These are phyloP conservation scores for Drosophila rellima DNA, from an alignment of 2,888 invertebrate genomes.

Conservation along the genomic window DNA sequence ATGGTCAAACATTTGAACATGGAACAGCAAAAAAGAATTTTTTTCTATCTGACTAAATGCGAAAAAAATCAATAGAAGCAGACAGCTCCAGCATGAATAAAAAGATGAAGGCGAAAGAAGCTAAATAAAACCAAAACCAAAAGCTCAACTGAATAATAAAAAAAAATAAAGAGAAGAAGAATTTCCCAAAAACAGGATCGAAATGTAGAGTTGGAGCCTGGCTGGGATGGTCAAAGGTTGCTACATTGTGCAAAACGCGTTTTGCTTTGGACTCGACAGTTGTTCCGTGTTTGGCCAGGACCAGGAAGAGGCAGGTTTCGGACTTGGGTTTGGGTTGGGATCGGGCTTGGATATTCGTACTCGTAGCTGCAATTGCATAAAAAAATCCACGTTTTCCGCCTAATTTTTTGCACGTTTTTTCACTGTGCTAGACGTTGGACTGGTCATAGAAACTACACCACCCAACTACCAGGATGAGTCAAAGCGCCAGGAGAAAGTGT, in stretches of 20 bases:
- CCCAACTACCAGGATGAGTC: conserved; percentile 37
- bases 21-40: conserved; percentile 36
- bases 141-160: conserved; percentile 26
- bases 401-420: conserved; percentile 72
- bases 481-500: conserved; percentile 46
- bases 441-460: conserved; percentile 75
- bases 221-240: conserved; percentile 67
- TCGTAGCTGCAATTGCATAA: conserved; percentile 75
- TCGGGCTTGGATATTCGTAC: conserved; percentile 35
- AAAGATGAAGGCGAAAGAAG: conserved; percentile 67
- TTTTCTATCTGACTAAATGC: conserved; percentile 59
- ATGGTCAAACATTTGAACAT: conserved; percentile 69
- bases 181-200: conserved; percentile 40
- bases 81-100: conserved; percentile 81
- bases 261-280: conserved; percentile 37
- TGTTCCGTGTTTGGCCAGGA: not conserved
- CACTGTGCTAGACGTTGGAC: conserved; percentile 41
- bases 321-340: conserved; percentile 17
- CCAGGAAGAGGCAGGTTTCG: not conserved
- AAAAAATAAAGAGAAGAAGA: conserved; percentile 26
- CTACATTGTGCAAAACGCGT: conserved; percentile 78
- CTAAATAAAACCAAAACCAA: conserved; percentile 70
- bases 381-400: conserved; percentile 80
- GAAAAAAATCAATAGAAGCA: conserved; percentile 86
- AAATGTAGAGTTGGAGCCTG: conserved; percentile 45